Base-by-base conservation (phyloP, 2,888 invertebrate species). In the Stegana nigrithorax region DNA sequence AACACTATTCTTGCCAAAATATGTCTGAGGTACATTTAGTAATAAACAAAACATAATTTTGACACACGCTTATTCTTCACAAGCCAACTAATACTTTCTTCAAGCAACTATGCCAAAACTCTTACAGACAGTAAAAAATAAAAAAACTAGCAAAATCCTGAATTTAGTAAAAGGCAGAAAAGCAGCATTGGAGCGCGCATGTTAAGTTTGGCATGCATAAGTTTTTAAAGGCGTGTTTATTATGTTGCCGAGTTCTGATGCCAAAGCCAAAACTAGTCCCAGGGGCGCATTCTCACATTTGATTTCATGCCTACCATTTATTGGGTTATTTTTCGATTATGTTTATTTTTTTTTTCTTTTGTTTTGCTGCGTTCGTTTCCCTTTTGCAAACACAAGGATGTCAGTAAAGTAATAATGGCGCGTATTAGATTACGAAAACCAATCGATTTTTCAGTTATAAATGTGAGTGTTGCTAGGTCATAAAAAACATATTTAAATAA, bases 211-310 rank as follows among this genome's bases (percentile, higher is more conserved):
- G 12, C 25, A 25, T 50, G 39, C 53, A 12, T 57, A 21, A 36
- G 67, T 70, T 70, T 68, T 71, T 74, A 67, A 73, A 65, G 61
- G 57, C 67, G 62, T 64, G 63, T 53, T 63, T 58, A 64, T 60
- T 62, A 63, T 64, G 53, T 36, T 32, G 36, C n/a, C 12, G 25
- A 47, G 47, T 47, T 47, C 10, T 23, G 42, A 19, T 12, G 26
- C 44, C 17, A 14, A 26, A n/a, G 27, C 23, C 50, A 21, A 59
- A 59, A 59, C 59, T 47, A 47, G 32, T 59, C 59, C 59, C 59
- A 50, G 23, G 17, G 47, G 59, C 32, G 17, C 50, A 47, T 59
- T 59, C 50, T 50, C 21, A 25, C 36, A 47, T n/a, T n/a, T n/a
- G n/a, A n/a, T n/a, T n/a, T n/a, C n/a, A n/a, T n/a, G n/a, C n/a